A percentile compares a stretch with the other conserved stretches of the same genome.
These are phyloP conservation scores for Tolypeutes matacus DNA, from an alignment of 2,797 vertebrate genomes.

Conservation along the genomic window DNA sequence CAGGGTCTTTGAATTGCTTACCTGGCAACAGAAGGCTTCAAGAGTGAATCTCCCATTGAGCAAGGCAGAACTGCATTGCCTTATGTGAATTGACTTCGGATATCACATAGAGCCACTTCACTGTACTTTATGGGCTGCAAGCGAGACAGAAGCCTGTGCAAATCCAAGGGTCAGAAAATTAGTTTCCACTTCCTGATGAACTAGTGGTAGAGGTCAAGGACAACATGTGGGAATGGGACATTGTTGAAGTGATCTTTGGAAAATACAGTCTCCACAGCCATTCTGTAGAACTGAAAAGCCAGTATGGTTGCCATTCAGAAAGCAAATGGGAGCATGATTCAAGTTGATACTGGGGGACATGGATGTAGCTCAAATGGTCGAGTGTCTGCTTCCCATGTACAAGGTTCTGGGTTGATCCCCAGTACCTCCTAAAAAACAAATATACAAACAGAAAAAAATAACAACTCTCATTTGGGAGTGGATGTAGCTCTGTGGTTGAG, in stretches of 20 bases:
- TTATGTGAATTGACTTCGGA: not conserved
- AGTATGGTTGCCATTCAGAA: not conserved
- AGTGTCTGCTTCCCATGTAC: too few relatives aligned
- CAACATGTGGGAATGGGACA: not conserved
- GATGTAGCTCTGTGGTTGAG: too few relatives aligned
- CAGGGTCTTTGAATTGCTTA: not conserved
- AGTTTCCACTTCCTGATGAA: not conserved
- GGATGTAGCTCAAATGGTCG: too few relatives aligned
- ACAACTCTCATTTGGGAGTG: too few relatives aligned
- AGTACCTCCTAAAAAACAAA: too few relatives aligned
- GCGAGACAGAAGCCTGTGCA: not conserved
- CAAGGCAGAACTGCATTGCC: not conserved
- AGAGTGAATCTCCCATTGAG: not conserved
- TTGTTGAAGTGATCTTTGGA: not conserved
- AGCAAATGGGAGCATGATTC: not conserved
- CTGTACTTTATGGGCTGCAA: not conserved
- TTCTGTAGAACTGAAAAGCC: not conserved
- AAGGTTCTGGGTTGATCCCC: too few relatives aligned
- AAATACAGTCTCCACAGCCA: not conserved
- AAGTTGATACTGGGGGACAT: not conserved
- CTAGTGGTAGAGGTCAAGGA: not conserved
- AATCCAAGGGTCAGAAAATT: not conserved
- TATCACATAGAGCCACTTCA: not conserved
- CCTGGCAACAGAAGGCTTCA: not conserved
- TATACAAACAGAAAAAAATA: too few relatives aligned